Base-by-base conservation (phyloP, 2,888 invertebrate genomes). In the Holacanthella duospinosa region DNA sequence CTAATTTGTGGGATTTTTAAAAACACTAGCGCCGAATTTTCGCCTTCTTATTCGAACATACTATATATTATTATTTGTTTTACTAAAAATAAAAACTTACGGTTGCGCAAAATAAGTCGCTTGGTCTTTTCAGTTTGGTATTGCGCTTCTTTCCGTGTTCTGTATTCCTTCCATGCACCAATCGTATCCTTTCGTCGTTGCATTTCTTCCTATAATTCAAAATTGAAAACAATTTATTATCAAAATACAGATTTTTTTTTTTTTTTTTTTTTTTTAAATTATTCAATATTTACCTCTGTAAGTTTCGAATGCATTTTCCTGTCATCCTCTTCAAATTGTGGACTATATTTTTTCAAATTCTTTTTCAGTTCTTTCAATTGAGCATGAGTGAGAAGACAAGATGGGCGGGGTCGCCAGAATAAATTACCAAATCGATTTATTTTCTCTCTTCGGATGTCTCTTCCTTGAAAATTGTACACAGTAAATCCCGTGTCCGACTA, bases 391-490 rank as follows among this genome's bases (percentile, higher is more conserved):
- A 99, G 82, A 29, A 94, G 82, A 29, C 92, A 86, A 0, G 89
- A 85, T 0, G 96, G 95, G 53, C 97, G 83, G 26, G 99, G 99
- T 71, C 99, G 83, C 97, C 97, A 99, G 75, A 92, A 81, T 76
- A 94, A 85, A 79, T 96, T 93, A 61, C 93, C 92, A 78, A 99
- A 95, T 59, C 87, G 87, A 74, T 95, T 96, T 73, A 94, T 82
- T 78, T 89, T 89, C 67, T 92, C 87, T 74, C 95, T 82, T 71
- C 85, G 84, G 56, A 90, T 77, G 66, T 87, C 81, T 69, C 84
- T 82, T 2, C 86, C 86, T 80, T 99, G 97, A 87, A 99, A 97
- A 43, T 93, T 93, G 89, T 96, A 96, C 75, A 99, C 86, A 84
- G 94, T 93, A 79, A 93, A 99, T 1, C 94, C 96, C 70, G 83